Percentiles rank a stretch among this genome's conserved stretches.
Evolutionary conservation across 2,888 invertebrate species (phyloP).

Genomic region (Artemia sinica): DNA sequence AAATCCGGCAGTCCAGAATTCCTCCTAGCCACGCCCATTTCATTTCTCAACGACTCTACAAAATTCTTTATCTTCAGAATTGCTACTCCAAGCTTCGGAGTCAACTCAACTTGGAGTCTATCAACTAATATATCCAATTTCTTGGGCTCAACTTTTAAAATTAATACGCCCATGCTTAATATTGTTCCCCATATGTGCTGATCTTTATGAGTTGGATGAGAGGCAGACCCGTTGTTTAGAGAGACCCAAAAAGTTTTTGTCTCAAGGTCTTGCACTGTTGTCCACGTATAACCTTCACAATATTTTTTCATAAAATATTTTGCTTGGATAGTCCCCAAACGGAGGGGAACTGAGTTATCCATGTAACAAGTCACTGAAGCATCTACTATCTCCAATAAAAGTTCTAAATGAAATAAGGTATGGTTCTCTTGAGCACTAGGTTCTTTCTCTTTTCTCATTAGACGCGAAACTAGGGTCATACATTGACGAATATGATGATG

Average conservation of each 20-base stretch:
- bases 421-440: not conserved
- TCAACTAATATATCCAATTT: constrained; percentile 47
- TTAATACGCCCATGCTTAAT: constrained; percentile 3
- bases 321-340: constrained; percentile 7
- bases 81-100: constrained; percentile 48
- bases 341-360: constrained; percentile 10
- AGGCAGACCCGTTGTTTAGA: not conserved
- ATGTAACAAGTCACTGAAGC: constrained; percentile 2
- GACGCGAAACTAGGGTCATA: constrained; percentile 29
- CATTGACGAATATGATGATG: constrained; percentile 43
- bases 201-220: not conserved
- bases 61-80: constrained; percentile 44
- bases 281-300: not conserved
- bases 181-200: constrained; percentile 15
- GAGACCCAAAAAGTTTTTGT: constrained; percentile 15
- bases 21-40: not conserved
- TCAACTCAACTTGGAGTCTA: constrained; percentile 60
- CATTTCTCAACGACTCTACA: constrained; percentile 26
- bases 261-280: constrained; percentile 7
- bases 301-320: not conserved
- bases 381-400: not conserved
- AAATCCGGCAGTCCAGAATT: not conserved
- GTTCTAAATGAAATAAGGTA: not conserved
- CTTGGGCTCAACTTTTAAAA: constrained; percentile 22
- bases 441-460: not conserved